A percentile compares a stretch with the other conserved stretches of the same genome.
These are phyloP conservation scores for Volucella bombylans DNA, from an alignment of 2,888 invertebrate species.

Conservation along the genomic window DNA sequence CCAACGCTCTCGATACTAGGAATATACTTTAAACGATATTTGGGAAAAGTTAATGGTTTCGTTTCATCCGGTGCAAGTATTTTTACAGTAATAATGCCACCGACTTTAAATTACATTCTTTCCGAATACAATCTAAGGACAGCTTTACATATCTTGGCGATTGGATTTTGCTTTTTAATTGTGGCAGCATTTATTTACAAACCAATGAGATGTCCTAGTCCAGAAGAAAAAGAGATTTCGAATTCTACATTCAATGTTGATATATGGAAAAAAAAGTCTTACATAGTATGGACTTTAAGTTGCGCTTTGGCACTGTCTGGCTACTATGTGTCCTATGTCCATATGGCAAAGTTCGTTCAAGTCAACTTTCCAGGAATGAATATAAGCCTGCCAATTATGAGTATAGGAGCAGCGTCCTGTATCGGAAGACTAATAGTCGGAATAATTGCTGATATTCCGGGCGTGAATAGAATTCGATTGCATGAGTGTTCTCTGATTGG, in stretches of 20 bases:
- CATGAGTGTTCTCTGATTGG: constrained; percentile 63
- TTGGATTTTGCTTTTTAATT: constrained; percentile 58
- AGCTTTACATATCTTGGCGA: constrained; percentile 41
- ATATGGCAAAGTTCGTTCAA: constrained; percentile 63
- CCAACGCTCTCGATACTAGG: constrained; percentile 63
- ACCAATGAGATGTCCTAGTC: constrained; percentile 51
- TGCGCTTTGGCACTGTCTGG: constrained; percentile 62
- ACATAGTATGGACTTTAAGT: constrained; percentile 62
- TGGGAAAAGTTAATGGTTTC: constrained; percentile 68
- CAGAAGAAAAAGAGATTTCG: not conserved
- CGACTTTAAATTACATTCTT: constrained; percentile 53
- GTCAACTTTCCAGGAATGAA: constrained; percentile 55
- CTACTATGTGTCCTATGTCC: constrained; percentile 66
- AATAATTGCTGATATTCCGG: constrained; percentile 57
- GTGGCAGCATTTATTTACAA: constrained; percentile 62
- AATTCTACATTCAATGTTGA: constrained; percentile 44
- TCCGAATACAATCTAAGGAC: constrained; percentile 43
- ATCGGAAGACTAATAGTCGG: constrained; percentile 64
- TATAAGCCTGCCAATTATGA: constrained; percentile 62
- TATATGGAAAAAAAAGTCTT: constrained; percentile 60
- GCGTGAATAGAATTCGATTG: constrained; percentile 52
- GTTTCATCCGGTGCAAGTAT: constrained; percentile 67
- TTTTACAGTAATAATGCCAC: constrained; percentile 65
- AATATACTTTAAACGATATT: constrained; percentile 58
- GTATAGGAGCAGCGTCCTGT: constrained; percentile 66